A percentile compares a stretch with the other conserved stretches of the same genome.
Conservation (phyloP, 2,888 invertebrate genomes). For the Leptinotarsa juncta region DNA sequence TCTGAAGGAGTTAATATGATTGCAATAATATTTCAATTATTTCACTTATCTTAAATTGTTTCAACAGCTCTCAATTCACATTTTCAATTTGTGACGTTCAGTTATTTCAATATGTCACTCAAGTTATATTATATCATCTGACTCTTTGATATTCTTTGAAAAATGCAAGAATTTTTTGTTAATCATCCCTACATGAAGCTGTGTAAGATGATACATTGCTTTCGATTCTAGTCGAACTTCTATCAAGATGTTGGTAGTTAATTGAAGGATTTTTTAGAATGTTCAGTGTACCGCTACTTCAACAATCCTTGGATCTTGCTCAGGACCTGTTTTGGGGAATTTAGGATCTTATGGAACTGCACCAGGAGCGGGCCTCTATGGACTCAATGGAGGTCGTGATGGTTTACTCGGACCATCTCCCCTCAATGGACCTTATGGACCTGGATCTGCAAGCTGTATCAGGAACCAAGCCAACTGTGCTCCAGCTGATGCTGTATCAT, state of each 20-base stretch:
- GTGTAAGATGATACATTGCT: background rate
- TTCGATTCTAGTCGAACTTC: background rate
- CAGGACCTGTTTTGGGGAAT: constrained; percentile 6
- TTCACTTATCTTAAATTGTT: no score
- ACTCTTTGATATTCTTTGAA: no score
- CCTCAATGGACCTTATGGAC: constrained; percentile 6
- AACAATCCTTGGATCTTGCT: constrained; percentile 17
- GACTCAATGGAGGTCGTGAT: constrained; percentile 21
- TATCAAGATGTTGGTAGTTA: background rate
- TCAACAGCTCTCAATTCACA: no score
- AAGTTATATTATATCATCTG: no score
- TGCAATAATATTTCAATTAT: no score
- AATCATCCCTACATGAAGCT: no score
- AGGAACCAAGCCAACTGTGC: constrained; percentile 30
- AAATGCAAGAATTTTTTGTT: no score
- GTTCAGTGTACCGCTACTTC: background rate
- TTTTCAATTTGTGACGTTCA: no score
- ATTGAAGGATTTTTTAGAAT: background rate
- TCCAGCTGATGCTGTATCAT: constrained; percentile 68
- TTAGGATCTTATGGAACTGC: background rate
- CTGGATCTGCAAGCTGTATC: constrained; percentile 11
- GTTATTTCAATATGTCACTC: no score
- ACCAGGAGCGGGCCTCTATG: constrained; percentile 1
- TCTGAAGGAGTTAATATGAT: no score
- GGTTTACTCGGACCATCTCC: constrained; percentile 2